Conservation (phyloP, 2,113 vertebrate species). For the Chloroceryle aenea region DNA sequence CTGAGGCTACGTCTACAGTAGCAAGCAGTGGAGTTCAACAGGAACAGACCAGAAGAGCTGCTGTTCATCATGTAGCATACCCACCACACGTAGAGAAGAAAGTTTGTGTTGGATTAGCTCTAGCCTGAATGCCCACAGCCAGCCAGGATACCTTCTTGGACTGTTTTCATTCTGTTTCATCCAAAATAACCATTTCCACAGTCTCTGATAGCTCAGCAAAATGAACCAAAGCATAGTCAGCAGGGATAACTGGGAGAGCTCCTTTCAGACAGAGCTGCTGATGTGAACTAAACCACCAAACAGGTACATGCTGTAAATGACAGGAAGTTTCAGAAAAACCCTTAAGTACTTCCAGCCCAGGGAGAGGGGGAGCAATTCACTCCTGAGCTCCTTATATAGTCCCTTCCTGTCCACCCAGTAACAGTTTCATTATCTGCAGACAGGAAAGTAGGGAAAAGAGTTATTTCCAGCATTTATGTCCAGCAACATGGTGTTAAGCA, state of each 20-base stretch:
- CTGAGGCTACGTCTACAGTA: not conserved
- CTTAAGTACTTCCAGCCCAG: not conserved
- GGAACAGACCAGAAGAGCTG: not conserved
- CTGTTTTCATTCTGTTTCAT: not conserved
- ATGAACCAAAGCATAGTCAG: not conserved
- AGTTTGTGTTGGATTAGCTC: not conserved
- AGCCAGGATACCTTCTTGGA: not conserved
- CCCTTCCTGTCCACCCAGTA: not conserved
- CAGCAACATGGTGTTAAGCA: not conserved
- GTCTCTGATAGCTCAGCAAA: not conserved
- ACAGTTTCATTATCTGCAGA: not conserved
- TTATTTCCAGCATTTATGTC: slow-evolving; percentile 54
- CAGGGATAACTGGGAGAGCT: not conserved
- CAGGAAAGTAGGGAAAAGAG: slow-evolving; percentile 26
- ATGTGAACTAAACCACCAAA: not conserved
- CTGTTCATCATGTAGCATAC: fast-evolving
- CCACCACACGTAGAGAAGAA: not conserved
- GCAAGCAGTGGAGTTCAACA: not conserved
- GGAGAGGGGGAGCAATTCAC: not conserved
- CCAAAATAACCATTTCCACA: not conserved
- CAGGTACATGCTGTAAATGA: not conserved
- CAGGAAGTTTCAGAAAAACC: not conserved
- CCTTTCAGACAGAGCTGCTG: not conserved
- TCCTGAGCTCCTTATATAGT: not conserved
- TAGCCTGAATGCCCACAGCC: not conserved